These are phyloP conservation scores for Tetraneura akinire DNA, from an alignment of 1,140 invertebrate genomes.

Conservation along the genomic window DNA sequence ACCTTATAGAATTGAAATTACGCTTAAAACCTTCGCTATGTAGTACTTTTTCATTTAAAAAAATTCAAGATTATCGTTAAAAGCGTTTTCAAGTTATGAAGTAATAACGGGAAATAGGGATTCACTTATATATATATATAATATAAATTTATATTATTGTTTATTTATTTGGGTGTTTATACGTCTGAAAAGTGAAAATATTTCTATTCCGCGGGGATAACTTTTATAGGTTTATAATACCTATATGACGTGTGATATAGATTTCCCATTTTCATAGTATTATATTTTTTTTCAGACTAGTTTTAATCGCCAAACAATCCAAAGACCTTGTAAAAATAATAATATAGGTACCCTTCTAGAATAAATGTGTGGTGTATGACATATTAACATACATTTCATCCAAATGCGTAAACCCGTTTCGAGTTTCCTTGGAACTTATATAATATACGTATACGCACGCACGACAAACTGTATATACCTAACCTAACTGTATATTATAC, in stretches of 20 bases:
- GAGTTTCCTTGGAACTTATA: conserved; percentile 35
- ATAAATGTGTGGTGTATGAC: background rate
- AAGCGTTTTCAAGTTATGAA: no score
- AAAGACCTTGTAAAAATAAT: conserved; percentile 43
- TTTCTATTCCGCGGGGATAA: no score
- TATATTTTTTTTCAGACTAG: conserved; percentile 35
- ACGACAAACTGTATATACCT: background rate
- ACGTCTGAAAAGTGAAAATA: no score
- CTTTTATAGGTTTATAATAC: background rate
- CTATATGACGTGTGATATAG: no score
- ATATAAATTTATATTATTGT: no score
- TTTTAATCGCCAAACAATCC: conserved; percentile 40
- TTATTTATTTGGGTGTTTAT: background rate
- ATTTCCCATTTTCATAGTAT: conserved; percentile 15
- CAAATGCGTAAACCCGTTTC: conserved; percentile 44
- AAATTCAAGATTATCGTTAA: no score
- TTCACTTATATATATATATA: no score
- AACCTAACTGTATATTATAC: no score
- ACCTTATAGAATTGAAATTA: no score
- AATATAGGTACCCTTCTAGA: conserved; percentile 34
- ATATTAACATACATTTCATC: conserved; percentile 46
- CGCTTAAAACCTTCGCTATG: no score
- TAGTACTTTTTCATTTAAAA: no score
- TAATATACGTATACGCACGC: background rate
- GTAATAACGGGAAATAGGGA: no score